phyloP scores from a whole-genome alignment of 2,888 invertebrate species.

The Noctua comes region DNA sequence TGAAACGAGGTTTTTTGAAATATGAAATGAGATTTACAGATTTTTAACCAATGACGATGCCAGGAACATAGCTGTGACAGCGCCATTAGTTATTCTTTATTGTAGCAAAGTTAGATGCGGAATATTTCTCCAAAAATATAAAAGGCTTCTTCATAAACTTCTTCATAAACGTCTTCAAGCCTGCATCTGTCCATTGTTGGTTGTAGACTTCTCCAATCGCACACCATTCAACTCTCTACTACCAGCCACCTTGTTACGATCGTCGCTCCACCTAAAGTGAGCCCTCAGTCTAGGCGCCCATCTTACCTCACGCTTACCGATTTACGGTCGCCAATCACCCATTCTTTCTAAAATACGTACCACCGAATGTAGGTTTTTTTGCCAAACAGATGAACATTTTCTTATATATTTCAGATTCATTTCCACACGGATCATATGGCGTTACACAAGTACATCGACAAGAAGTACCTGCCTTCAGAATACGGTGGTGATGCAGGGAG shows the following conservation, averaged over 20 bases:
- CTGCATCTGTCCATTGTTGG: no score
- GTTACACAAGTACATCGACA: conserved; percentile 90
- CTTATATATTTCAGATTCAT: conserved; percentile 90
- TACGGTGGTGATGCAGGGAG: conserved; percentile 92
- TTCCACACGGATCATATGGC: conserved; percentile 91
- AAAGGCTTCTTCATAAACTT: no score
- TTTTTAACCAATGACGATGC: not conserved
- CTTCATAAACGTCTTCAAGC: no score
- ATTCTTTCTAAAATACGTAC: not conserved
- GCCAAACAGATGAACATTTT: not conserved
- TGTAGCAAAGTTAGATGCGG: not conserved
- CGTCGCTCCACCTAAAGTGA: no score
- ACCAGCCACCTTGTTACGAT: no score
- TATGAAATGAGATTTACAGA: not conserved
- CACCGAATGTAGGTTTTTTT: not conserved
- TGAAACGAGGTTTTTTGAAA: not conserved
- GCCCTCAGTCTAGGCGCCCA: no score
- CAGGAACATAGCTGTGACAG: not conserved
- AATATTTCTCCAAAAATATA: not conserved
- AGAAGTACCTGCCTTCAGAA: conserved; percentile 91
- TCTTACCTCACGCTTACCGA: no score
- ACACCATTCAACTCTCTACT: no score
- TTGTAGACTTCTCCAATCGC: no score
- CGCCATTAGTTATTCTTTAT: not conserved
- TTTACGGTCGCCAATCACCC: no score